phyloP scores from a whole-genome alignment of 2,113 vertebrate genomes.

The Suricata suricatta region DNA sequence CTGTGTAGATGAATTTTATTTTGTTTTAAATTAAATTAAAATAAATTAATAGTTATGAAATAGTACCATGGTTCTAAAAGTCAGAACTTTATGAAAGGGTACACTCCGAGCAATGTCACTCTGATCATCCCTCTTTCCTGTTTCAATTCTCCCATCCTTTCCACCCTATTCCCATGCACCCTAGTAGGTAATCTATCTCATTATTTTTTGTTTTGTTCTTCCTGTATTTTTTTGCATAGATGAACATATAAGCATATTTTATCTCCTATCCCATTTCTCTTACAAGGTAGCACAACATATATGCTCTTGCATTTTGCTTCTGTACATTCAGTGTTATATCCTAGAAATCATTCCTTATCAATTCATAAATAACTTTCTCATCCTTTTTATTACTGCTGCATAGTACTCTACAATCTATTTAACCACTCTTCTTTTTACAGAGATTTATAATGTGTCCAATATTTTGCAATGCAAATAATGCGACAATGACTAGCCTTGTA shows the following conservation, averaged over 20 bases:
- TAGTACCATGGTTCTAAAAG: background rate
- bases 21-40: conserved; percentile 11
- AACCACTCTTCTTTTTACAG: background rate
- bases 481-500: background rate
- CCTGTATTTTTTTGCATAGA: background rate
- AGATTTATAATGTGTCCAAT: background rate
- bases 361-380: background rate
- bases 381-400: background rate
- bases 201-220: background rate
- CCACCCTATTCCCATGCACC: background rate
- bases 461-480: background rate
- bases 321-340: background rate
- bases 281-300: background rate
- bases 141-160: background rate
- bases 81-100: background rate
- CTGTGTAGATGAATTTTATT: background rate
- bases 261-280: background rate
- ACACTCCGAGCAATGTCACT: background rate
- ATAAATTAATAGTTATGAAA: background rate
- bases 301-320: background rate
- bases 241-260: background rate
- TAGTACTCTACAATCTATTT: background rate
- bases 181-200: background rate
- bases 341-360: conserved; percentile 10
- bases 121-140: background rate